A percentile compares a stretch with the other conserved stretches of the same genome.
Evolutionary conservation across 92 coral and sea anemone genomes (phyloP).

Genomic region (Plumapathes pennacea): DNA sequence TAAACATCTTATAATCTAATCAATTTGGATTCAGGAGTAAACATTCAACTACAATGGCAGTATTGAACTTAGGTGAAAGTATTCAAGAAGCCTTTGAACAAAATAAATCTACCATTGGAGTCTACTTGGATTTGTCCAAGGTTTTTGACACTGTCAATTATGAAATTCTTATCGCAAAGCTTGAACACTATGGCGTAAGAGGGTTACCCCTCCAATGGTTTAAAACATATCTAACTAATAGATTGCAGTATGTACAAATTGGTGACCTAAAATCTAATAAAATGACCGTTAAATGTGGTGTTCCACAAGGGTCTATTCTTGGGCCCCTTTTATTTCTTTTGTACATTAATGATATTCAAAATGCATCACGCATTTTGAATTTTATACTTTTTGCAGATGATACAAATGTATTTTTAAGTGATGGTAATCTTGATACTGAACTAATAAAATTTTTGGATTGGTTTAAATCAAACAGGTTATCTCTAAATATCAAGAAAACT

Average conservation of each 20-base stretch:
- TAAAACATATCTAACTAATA: background rate
- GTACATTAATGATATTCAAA: slow-evolving; percentile 6
- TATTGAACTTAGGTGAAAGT: background rate
- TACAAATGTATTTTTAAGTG: background rate
- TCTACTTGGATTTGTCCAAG: background rate
- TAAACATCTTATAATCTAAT: background rate
- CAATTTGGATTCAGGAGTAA: slow-evolving; percentile 3
- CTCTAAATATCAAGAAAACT: too few relatives aligned
- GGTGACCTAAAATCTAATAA: slow-evolving; percentile 1
- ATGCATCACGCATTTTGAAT: background rate
- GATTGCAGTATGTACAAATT: slow-evolving; percentile 8
- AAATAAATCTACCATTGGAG: background rate
- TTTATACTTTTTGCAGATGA: slow-evolving; percentile 11
- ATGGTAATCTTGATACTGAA: too few relatives aligned
- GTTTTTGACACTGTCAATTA: slow-evolving; percentile 13
- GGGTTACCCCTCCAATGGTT: slow-evolving; percentile 6
- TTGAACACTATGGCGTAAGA: slow-evolving; percentile 12
- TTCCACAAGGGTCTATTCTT: slow-evolving; percentile 33
- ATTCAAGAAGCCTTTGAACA: slow-evolving; percentile 7
- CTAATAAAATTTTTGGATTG: too few relatives aligned
- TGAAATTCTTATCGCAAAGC: background rate
- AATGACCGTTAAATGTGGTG: slow-evolving; percentile 4
- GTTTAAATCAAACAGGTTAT: too few relatives aligned
- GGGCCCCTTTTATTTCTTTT: slow-evolving; percentile 26
- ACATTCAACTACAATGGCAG: slow-evolving; percentile 4